A percentile compares a stretch with the other conserved stretches of the same genome.
These are phyloP conservation scores for Drosophila lacertosa DNA, from an alignment of 1,140 invertebrate species.

Conservation along the genomic window DNA sequence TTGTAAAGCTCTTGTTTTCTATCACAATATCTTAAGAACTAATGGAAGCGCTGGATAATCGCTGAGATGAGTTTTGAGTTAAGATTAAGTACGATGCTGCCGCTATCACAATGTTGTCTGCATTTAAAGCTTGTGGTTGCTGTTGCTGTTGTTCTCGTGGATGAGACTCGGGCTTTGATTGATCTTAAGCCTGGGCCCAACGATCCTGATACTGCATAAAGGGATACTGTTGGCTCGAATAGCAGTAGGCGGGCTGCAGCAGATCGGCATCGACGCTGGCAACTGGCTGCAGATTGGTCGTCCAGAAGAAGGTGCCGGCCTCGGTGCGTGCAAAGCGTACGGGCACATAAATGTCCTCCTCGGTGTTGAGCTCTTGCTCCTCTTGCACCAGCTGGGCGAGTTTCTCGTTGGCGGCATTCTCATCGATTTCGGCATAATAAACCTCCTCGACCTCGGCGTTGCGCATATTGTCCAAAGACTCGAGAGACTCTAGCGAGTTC, in stretches of 20 bases:
- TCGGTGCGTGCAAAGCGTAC: slow-evolving; percentile 86
- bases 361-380: slow-evolving; percentile 53
- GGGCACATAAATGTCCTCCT: slow-evolving; percentile 83
- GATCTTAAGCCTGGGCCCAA: slow-evolving; percentile 85
- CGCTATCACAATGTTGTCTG: slow-evolving; percentile 70
- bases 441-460: slow-evolving; percentile 78
- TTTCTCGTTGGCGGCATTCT: slow-evolving; percentile 88
- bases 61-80: slow-evolving; percentile 64
- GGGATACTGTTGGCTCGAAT: slow-evolving; percentile 83
- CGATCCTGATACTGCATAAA: slow-evolving; percentile 84
- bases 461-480: slow-evolving; percentile 78
- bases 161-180: neutral
- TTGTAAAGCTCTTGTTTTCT: slow-evolving; percentile 71
- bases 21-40: slow-evolving; percentile 77
- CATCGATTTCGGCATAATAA: slow-evolving; percentile 85
- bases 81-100: slow-evolving; percentile 35
- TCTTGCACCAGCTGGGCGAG: slow-evolving; percentile 86
- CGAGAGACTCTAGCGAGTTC: slow-evolving; percentile 71
- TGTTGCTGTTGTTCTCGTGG: too few species aligned
- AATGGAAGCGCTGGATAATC: slow-evolving; percentile 76
- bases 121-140: slow-evolving; percentile 64
- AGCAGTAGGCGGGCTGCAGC: slow-evolving; percentile 79
- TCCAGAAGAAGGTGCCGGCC: slow-evolving; percentile 86
- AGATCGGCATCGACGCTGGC: slow-evolving; percentile 81
- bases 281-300: slow-evolving; percentile 84